These are phyloP conservation scores for Dynastes grantii DNA, from an alignment of 2,888 invertebrate genomes.

Conservation along the genomic window DNA sequence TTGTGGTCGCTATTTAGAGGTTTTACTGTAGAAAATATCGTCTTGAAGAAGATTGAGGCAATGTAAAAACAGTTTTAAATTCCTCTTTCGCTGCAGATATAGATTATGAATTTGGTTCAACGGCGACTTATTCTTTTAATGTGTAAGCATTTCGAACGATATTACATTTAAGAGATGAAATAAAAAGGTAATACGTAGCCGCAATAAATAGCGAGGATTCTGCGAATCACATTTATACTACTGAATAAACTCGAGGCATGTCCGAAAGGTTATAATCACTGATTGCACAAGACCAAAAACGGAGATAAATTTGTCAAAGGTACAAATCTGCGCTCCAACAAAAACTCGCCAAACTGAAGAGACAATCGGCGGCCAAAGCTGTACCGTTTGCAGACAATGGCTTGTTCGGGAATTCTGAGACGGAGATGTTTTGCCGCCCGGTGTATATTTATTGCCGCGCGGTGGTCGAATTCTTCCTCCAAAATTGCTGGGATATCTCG, in stretches of 20 bases:
- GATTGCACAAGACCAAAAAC: constrained; percentile 42
- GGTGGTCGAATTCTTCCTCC: constrained; percentile 37
- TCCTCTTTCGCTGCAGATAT: not conserved
- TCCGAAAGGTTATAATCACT: constrained; percentile 40
- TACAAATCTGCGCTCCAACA: constrained; percentile 37
- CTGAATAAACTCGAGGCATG: constrained; percentile 29
- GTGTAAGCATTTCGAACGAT: not conserved
- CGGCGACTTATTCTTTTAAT: not conserved
- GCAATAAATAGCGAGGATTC: constrained; percentile 20
- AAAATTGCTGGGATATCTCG: constrained; percentile 21
- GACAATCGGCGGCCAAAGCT: constrained; percentile 27
- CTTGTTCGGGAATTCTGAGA: constrained; percentile 33
- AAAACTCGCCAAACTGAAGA: constrained; percentile 44
- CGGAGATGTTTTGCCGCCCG: constrained; percentile 39
- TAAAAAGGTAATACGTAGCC: not conserved
- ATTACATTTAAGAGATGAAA: not conserved
- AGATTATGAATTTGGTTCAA: too few relatives aligned
- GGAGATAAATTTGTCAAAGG: constrained; percentile 45
- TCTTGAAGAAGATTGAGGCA: not conserved
- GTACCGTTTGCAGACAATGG: constrained; percentile 36
- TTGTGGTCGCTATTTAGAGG: too few relatives aligned
- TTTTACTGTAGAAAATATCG: not conserved
- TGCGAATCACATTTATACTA: constrained; percentile 29
- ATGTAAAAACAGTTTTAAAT: not conserved
- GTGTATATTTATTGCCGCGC: constrained; percentile 29